Base-by-base conservation (phyloP, 2,113 vertebrate species). In the Morone saxatilis region DNA sequence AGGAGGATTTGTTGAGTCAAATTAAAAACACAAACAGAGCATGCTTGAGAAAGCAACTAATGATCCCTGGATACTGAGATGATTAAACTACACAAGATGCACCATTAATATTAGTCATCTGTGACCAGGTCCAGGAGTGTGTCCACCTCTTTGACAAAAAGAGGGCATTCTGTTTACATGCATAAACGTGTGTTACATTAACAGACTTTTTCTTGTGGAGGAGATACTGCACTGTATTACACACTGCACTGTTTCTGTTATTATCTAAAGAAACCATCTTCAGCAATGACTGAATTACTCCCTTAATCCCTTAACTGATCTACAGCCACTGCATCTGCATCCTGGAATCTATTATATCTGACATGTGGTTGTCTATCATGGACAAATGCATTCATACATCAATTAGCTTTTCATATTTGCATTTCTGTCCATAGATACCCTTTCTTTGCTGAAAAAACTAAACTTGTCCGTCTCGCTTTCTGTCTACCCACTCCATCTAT, bases 301-400 rank as follows among this genome's bases (percentile, higher is more conserved):
- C 65, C 60, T 48, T 78, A 80, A 76, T 88, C 80, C 53, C 81
- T 60, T 20, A 76, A 78, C 78, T 81, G 84, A 92, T 88, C 80
- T 69, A 51, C 45, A 83, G 59, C 69, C 45, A 41, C 59, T 45
- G 78, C 61, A 76, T 81, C 57, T 71, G 56, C 59, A 85, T 81
- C 8, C 51, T 66, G 48, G 45, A 65, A 71, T 81, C 81, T 73
- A 65, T 79, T 70, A 66, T 25, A 89, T 88, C 71, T 67, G 68
- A 72, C 63, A 68, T 50, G 7, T 20, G 8, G 56, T 70, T 65
- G 54, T 82, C 86, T 71, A 51, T 76, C 66, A 82, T 7, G 8
- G 50, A 70, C 13, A 71, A 54, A 85, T 69, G 38, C 60, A 47
- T 63, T 71, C 43, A 80, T 25, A 48, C 63, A 85, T 86, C 67